Conservation (phyloP, 1,140 invertebrate species). For the Littorina saxatilis region DNA sequence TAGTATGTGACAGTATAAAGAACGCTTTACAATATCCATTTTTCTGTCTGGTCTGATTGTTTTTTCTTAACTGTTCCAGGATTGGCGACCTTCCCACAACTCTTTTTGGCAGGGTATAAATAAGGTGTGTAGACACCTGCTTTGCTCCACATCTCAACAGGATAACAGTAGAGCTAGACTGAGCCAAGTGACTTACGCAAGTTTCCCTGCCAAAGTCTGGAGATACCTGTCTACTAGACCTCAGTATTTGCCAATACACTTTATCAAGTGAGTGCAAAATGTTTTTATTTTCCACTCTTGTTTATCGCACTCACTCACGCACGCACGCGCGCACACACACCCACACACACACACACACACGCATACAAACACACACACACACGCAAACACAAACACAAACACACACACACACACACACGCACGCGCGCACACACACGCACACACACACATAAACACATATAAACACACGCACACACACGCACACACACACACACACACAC, state of each 20-base stretch:
- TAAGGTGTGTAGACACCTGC: not conserved
- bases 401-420: not conserved
- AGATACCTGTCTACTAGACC: not conserved
- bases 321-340: not conserved
- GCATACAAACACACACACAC: not conserved
- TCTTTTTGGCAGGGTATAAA: not conserved
- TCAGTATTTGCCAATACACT: not conserved
- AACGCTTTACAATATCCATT: no score
- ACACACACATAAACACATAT: not conserved
- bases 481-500: not conserved
- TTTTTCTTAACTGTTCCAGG: no score
- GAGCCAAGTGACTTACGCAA: not conserved
- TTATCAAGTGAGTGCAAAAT: not conserved
- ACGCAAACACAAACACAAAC: not conserved
- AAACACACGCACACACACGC: conserved; percentile 8
- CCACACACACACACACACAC: not conserved
- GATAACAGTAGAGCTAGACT: not conserved
- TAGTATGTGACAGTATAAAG: no score
- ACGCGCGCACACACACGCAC: not conserved
- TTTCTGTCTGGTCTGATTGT: no score
- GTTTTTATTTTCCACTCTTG: no score
- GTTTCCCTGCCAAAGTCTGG: not conserved
- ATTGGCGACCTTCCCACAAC: no score
- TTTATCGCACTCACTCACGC: no score
- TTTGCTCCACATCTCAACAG: not conserved